A percentile compares a stretch with the other conserved stretches of the same genome.
Conservation (phyloP, 2,888 invertebrate species). For the Linnaemya tessellans region DNA sequence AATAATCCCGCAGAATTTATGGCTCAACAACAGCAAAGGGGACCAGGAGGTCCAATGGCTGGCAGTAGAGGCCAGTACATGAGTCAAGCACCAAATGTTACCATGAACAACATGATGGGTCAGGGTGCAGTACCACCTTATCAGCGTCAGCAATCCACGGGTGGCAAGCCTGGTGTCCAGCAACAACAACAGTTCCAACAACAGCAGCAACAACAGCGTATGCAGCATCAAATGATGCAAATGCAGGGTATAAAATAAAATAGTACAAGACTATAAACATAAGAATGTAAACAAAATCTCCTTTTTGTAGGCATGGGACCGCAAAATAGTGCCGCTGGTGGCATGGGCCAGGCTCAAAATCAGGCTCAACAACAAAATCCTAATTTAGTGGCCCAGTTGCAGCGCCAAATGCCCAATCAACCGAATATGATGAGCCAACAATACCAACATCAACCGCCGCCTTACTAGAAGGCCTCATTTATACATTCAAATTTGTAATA, state of each 20-base stretch:
- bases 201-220: slow-evolving; percentile 87
- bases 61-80: slow-evolving; percentile 82
- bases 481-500: slow-evolving; percentile 38
- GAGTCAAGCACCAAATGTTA: slow-evolving; percentile 91
- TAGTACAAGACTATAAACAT: not conserved
- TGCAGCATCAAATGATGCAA: slow-evolving; percentile 88
- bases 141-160: slow-evolving; percentile 85
- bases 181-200: slow-evolving; percentile 82
- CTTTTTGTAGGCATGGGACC: slow-evolving; percentile 78
- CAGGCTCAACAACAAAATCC: slow-evolving; percentile 85
- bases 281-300: not conserved
- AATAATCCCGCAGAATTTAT: slow-evolving; percentile 82
- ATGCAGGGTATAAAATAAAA: slow-evolving; percentile 84
- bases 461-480: slow-evolving; percentile 74
- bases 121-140: slow-evolving; percentile 91
- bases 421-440: slow-evolving; percentile 82
- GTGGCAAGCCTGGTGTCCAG: slow-evolving; percentile 80
- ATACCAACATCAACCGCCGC: slow-evolving; percentile 84
- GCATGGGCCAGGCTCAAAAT: slow-evolving; percentile 79
- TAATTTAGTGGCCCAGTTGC: slow-evolving; percentile 87
- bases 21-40: slow-evolving; percentile 77
- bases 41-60: slow-evolving; percentile 77
- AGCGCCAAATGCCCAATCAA: slow-evolving; percentile 85
- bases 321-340: slow-evolving; percentile 78
- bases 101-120: slow-evolving; percentile 87